Evolutionary conservation across 1,140 invertebrate species (phyloP), one percentile per base, ranked within the genome.

Genomic region (Thaumetopoea pityocampa): DNA sequence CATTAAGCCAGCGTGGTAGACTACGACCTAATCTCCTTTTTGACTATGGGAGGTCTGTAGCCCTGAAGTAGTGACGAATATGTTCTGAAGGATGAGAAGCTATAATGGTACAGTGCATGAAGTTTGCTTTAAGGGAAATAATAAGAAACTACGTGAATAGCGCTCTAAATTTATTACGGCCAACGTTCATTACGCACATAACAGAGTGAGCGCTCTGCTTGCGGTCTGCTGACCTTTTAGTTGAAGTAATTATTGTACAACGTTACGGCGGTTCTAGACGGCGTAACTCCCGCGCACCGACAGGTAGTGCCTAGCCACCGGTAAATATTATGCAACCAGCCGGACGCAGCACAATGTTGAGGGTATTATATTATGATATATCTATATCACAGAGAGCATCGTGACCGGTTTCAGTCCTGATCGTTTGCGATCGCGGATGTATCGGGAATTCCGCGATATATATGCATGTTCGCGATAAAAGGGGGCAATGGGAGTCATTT

Each of bases 261-360:
- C 32, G 30, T 41, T 46, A 45, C 37, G 35, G 37, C 28, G 38
- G 45, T 58, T 43, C 22, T 18, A 56, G 36, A 14, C 26, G 20
- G 46, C 30, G 33, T 42, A 51, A 45, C 49, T 33, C 34, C 26
- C 35, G 40, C 35, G 18, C 40, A 43, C 35, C 32, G 41, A 42
- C 48, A 51, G 48, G 48, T 51, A 50, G 61, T 54, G 56, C 23
- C 24, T 48, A 59, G 59, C 56, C 63, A 63, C 59, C 62, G 58
- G 63, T 66, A 61, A 45, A 63, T 57, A 72, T 79, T 79, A 79
- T 77, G 69, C 72, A 72, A 79, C 30, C 33, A 79, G 70, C 67
- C 72, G 72, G 72, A 77, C 68, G 47, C 67, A 60, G 60, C 60
- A 73, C 72, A 80, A 74, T 77, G 61, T 64, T 68, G 57, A 66